Conservation (phyloP, 2,888 invertebrate species). For the Diarsia dahlii region DNA sequence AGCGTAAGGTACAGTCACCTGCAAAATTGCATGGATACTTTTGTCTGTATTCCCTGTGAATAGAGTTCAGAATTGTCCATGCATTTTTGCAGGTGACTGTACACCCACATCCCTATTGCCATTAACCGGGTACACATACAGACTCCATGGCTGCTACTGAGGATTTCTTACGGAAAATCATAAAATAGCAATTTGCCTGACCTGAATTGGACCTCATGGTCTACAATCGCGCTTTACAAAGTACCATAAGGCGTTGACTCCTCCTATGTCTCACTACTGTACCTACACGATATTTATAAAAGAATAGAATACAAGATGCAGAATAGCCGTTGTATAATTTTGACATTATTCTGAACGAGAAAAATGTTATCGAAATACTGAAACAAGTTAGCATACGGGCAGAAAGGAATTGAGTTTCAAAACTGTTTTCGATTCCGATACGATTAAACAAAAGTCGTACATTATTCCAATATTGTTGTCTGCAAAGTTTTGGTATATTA, state of each 20-base stretch:
- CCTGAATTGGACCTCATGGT: too few relatives aligned
- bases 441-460: constrained; percentile 1
- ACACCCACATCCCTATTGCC: too few relatives aligned
- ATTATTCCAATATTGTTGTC: background rate
- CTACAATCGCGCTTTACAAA: background rate
- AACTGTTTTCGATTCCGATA: constrained; percentile 32
- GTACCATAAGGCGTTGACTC: background rate
- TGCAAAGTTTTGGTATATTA: constrained; percentile 3
- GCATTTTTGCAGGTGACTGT: too few relatives aligned
- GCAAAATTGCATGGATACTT: too few relatives aligned
- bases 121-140: too few relatives aligned
- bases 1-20: too few relatives aligned
- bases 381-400: constrained; percentile 22
- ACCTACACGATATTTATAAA: background rate
- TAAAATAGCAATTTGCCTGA: too few relatives aligned
- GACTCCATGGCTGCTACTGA: too few relatives aligned
- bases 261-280: background rate
- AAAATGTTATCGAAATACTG: constrained; percentile 18
- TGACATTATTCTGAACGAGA: constrained; percentile 4
- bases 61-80: too few relatives aligned
- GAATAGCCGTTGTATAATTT: background rate
- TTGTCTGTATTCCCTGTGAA: too few relatives aligned
- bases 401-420: constrained; percentile 38
- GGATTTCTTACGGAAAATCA: too few relatives aligned
- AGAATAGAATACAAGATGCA: background rate